phyloP scores from a whole-genome alignment of 2,113 vertebrate genomes.

The Perca fluviatilis region DNA sequence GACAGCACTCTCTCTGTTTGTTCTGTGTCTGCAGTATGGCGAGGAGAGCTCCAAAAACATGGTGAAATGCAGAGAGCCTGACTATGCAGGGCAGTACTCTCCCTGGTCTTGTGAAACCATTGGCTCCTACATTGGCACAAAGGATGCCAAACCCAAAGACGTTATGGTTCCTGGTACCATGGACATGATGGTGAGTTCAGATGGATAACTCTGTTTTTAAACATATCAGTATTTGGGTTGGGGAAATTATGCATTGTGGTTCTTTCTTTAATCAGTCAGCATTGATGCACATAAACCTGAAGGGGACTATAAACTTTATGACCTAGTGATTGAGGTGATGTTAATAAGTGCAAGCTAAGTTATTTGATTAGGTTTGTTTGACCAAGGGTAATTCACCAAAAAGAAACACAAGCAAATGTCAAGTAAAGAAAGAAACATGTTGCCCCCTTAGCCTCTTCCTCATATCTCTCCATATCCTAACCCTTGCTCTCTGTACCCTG shows the following conservation, averaged over 20 bases:
- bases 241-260: neutral
- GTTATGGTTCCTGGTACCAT: constrained; percentile 88
- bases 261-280: neutral
- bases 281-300: neutral
- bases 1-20: neutral
- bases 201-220: neutral
- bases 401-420: neutral
- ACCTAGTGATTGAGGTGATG: neutral
- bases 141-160: constrained; percentile 98
- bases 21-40: constrained; percentile 86
- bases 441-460: neutral
- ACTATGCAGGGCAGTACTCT: constrained; percentile 96
- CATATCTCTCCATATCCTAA: neutral
- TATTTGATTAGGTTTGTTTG: neutral
- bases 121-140: constrained; percentile 97
- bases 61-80: constrained; percentile 92
- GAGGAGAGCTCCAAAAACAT: constrained; percentile 93
- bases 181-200: constrained; percentile 92
- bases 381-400: neutral
- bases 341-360: too few species aligned
- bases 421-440: neutral
- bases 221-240: neutral
- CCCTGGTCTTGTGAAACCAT: constrained; percentile 99
- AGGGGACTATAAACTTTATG: neutral
- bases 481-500: neutral